phyloP scores from a whole-genome alignment of 2,888 invertebrate species.

The Beris morrisii region DNA sequence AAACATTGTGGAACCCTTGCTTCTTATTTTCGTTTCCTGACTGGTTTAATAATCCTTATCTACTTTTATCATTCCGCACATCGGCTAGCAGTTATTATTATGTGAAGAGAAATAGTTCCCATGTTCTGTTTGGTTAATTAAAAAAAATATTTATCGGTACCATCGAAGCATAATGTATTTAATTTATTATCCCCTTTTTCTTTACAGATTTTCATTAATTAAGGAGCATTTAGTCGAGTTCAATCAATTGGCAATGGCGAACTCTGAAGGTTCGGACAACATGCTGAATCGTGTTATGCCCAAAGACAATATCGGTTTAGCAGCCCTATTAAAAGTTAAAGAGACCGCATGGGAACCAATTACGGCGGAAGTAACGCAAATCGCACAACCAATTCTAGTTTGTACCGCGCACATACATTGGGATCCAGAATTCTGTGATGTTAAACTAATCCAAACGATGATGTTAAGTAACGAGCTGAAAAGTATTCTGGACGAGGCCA shows the following conservation, averaged over 20 bases:
- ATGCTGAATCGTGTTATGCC: conserved; percentile 99
- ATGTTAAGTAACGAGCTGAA: conserved; percentile 96
- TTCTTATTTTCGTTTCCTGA: too few relatives aligned
- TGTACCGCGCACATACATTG: conserved; percentile 99
- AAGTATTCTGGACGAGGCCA: conserved; percentile 82
- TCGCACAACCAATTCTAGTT: conserved; percentile 85
- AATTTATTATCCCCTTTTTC: conserved; percentile 7
- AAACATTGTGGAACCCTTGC: too few relatives aligned
- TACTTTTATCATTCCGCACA: too few relatives aligned
- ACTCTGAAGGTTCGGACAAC: conserved; percentile 96
- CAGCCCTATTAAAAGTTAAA: conserved; percentile 92
- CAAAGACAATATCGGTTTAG: conserved; percentile 97
- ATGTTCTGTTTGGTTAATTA: too few relatives aligned
- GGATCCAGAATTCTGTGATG: conserved; percentile 99
- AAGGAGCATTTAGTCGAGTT: conserved; percentile 98
- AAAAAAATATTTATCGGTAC: too few relatives aligned
- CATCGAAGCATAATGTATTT: too few relatives aligned
- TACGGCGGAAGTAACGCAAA: conserved; percentile 74
- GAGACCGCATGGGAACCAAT: conserved; percentile 91
- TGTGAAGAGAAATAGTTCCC: too few relatives aligned
- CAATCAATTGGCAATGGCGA: conserved; percentile 97
- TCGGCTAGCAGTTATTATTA: too few relatives aligned
- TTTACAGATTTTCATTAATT: conserved; percentile 84
- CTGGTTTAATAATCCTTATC: too few relatives aligned
- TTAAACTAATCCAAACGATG: conserved; percentile 98